phyloP scores from a whole-genome alignment of 2,888 invertebrate species.

The Standfussiana lucernea region DNA sequence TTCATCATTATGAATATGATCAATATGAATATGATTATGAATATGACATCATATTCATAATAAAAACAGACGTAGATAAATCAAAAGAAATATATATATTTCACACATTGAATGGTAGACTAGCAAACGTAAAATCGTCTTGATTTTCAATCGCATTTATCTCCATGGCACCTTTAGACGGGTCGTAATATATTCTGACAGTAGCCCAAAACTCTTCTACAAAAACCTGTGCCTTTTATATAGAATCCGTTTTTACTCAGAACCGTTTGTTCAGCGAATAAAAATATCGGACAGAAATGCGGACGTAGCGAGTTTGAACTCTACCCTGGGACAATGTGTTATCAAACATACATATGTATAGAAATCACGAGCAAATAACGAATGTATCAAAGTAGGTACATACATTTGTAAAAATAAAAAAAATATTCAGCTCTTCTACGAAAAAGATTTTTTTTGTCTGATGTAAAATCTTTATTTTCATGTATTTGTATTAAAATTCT shows the following conservation, averaged over 20 bases:
- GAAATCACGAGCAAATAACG: conserved; percentile 30
- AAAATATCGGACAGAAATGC: conserved; percentile 44
- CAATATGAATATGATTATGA: too few relatives aligned
- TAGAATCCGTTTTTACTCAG: conserved; percentile 36
- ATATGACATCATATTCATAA: too few relatives aligned
- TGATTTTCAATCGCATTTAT: conserved; percentile 37
- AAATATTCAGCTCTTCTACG: not conserved
- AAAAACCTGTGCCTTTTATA: conserved; percentile 42
- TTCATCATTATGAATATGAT: too few relatives aligned
- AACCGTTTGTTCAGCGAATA: conserved; percentile 55
- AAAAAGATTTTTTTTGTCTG: not conserved
- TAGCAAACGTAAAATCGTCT: conserved; percentile 8
- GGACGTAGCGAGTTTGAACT: conserved; percentile 46
- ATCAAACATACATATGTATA: conserved; percentile 35
- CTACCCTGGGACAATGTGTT: conserved; percentile 35
- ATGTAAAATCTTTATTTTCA: not conserved
- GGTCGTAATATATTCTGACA: conserved; percentile 34
- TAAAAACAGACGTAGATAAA: not conserved
- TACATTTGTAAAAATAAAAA: not conserved
- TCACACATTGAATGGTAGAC: not conserved
- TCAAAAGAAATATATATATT: conserved; percentile 3
- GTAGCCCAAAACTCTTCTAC: conserved; percentile 33
- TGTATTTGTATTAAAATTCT: not conserved
- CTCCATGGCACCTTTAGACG: conserved; percentile 24
- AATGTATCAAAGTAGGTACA: conserved; percentile 1